These are phyloP conservation scores for Micoletzkya japonica DNA, from an alignment of 2,888 invertebrate species.

Conservation along the genomic window DNA sequence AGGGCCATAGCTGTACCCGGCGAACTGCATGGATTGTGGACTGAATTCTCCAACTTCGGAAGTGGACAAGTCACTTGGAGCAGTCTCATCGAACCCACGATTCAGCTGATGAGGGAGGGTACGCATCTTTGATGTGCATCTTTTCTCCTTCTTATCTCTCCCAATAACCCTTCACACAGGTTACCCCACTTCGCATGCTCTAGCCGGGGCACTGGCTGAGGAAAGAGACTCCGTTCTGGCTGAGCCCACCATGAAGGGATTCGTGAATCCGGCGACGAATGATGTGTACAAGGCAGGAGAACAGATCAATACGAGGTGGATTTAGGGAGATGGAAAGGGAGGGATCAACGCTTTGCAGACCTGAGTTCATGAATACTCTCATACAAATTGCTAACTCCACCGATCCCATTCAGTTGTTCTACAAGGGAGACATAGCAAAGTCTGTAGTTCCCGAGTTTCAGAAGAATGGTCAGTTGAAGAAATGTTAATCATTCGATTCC, in stretches of 20 bases:
- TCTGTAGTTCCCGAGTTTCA: slow-evolving; percentile 53
- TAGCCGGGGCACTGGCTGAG: slow-evolving; percentile 54
- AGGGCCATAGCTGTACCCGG: slow-evolving; percentile 59
- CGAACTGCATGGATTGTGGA: slow-evolving; percentile 56
- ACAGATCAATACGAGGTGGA: slow-evolving; percentile 55
- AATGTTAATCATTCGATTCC: not conserved
- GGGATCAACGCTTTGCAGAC: slow-evolving; percentile 31
- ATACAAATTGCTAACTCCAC: slow-evolving; percentile 46
- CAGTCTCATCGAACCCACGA: slow-evolving; percentile 56
- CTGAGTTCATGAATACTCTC: slow-evolving; percentile 44
- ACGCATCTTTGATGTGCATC: not conserved
- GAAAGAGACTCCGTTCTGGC: slow-evolving; percentile 41
- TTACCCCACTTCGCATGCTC: slow-evolving; percentile 58
- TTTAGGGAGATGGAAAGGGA: not conserved
- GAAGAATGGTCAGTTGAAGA: slow-evolving; percentile 39
- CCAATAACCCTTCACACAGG: slow-evolving; percentile 37
- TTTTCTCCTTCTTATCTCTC: not conserved
- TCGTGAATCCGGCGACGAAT: slow-evolving; percentile 56
- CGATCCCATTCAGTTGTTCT: slow-evolving; percentile 54
- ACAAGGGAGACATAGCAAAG: slow-evolving; percentile 46
- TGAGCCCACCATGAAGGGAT: slow-evolving; percentile 54
- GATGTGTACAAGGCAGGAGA: slow-evolving; percentile 55
- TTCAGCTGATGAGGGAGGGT: slow-evolving; percentile 58
- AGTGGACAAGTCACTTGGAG: slow-evolving; percentile 49
- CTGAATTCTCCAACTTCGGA: slow-evolving; percentile 52